These are phyloP conservation scores for Coenonympha arcania DNA, from an alignment of 2,888 invertebrate species.

Conservation along the genomic window DNA sequence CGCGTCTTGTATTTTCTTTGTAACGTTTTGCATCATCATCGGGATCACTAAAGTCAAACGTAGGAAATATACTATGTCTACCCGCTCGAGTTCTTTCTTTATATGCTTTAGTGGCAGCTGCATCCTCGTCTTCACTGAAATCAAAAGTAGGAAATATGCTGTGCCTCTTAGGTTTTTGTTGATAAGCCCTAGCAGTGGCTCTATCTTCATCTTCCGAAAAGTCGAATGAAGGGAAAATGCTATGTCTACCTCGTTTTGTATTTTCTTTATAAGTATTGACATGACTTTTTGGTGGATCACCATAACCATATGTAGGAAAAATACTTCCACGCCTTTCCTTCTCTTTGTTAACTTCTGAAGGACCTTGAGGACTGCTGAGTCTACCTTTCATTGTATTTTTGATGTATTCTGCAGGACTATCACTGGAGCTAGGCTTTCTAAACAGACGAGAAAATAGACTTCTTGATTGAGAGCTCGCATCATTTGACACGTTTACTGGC, in stretches of 20 bases:
- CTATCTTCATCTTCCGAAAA: conserved; percentile 62
- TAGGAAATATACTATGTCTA: conserved; percentile 59
- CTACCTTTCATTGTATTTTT: conserved; percentile 56
- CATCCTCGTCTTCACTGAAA: conserved; percentile 53
- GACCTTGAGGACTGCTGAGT: conserved; percentile 44
- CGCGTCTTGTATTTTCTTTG: conserved; percentile 56
- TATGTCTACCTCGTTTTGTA: conserved; percentile 54
- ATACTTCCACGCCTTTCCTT: conserved; percentile 53
- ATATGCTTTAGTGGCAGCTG: conserved; percentile 42
- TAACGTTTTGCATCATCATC: conserved; percentile 53
- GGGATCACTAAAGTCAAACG: conserved; percentile 59
- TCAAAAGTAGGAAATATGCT: conserved; percentile 62
- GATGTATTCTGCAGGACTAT: conserved; percentile 52
- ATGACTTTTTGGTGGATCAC: conserved; percentile 45
- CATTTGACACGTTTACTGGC: conserved; percentile 41
- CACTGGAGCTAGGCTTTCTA: conserved; percentile 50
- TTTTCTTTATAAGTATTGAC: conserved; percentile 48
- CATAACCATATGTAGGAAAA: conserved; percentile 50
- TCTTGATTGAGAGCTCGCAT: conserved; percentile 39
- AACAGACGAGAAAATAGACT: conserved; percentile 52
- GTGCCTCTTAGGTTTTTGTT: conserved; percentile 54
- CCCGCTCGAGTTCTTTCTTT: conserved; percentile 56
- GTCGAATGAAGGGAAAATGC: conserved; percentile 60
- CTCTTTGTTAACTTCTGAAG: conserved; percentile 41
- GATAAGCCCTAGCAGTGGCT: conserved; percentile 42